Percentiles rank a stretch among this genome's conserved stretches.
Conservation (phyloP, 2,113 vertebrate species). For the Gadus macrocephalus region DNA sequence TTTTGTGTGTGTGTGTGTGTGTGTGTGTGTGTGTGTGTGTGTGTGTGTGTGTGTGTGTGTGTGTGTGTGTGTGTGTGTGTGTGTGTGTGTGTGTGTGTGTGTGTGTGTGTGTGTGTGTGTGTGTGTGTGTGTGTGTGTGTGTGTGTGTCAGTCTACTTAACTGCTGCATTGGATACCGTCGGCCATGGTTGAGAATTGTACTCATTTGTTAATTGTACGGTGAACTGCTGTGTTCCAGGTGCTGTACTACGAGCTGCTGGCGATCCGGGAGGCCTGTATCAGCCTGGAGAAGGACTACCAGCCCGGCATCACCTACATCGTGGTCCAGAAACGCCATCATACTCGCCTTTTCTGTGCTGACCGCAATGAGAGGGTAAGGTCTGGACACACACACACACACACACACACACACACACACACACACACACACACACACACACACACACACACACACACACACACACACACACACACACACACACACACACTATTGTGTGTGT, state of each 20-base stretch:
- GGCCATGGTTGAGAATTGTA: too few relatives aligned
- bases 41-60: too few relatives aligned
- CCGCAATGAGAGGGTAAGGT: constrained; percentile 93
- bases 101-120: too few relatives aligned
- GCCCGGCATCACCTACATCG: constrained; percentile 98
- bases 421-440: background rate
- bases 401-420: constrained; percentile 4
- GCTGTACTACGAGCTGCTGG: constrained; percentile 97
- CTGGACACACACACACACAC: background rate
- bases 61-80: too few relatives aligned
- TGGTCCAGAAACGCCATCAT: constrained; percentile 99
- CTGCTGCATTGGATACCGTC: too few relatives aligned
- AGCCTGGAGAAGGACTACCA: constrained; percentile 99
- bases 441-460: background rate
- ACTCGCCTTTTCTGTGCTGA: constrained; percentile 97
- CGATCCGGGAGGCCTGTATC: constrained; percentile 98
- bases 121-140: too few relatives aligned
- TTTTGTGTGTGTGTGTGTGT: too few relatives aligned
- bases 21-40: too few relatives aligned
- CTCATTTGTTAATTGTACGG: too few relatives aligned
- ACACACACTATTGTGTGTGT: too few relatives aligned
- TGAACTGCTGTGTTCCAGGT: constrained; percentile 69
- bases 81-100: too few relatives aligned
- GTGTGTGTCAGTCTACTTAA: too few relatives aligned
- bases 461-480: background rate